Base-by-base conservation (phyloP, 2,113 vertebrate genomes). In the Danionella cerebrum region DNA sequence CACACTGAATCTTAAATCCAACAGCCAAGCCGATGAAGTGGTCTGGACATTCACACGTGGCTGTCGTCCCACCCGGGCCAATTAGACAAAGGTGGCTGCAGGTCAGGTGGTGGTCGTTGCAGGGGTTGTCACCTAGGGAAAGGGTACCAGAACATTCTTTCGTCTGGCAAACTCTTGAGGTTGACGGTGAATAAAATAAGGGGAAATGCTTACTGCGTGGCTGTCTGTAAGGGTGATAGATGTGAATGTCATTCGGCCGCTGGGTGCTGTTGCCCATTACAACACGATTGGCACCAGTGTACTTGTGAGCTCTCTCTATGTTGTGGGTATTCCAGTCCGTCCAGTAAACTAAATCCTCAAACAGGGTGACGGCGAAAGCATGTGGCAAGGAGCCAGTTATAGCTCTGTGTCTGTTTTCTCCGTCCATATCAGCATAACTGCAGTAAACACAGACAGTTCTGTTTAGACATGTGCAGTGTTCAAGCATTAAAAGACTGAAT, bases 291-390 rank as follows among this genome's bases (percentile, higher is more conserved):
- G 92, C 92, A 16, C 96, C 96, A 0, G 95, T 74, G 5, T 94
- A 99, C 78, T 99, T 98, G 84, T 98, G 93, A 70, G 93, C 95
- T 75, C 90, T 97, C 80, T 99, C 96, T 75, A 98, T 87, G 0
- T 94, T 93, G 74, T 89, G 90, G 2, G 91, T 97, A 82, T 99
- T 98, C 96, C 96, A 99, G 77, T 99, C 96, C 2, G 96, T 98
- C 96, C 96, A 99, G 76, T 93, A 98, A n/a, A 99, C 74, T 0
- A 76, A 90, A 74, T 99, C 94, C 83, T 97, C 96, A 83, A 99
- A 98, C 74, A 99, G 13, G 1, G 93, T 97, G 71, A 99, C 74
- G 25, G 96, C 94, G 73, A 91, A 99, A 0, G 94, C 94, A 45
- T 98, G 96, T 62, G 95, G 80, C 72, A 99, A 78, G 2, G 75